A percentile compares a stretch with the other conserved stretches of the same genome.
These are phyloP conservation scores for Pomatorhinus ruficollis DNA, from an alignment of 2,113 vertebrate genomes.

Conservation along the genomic window DNA sequence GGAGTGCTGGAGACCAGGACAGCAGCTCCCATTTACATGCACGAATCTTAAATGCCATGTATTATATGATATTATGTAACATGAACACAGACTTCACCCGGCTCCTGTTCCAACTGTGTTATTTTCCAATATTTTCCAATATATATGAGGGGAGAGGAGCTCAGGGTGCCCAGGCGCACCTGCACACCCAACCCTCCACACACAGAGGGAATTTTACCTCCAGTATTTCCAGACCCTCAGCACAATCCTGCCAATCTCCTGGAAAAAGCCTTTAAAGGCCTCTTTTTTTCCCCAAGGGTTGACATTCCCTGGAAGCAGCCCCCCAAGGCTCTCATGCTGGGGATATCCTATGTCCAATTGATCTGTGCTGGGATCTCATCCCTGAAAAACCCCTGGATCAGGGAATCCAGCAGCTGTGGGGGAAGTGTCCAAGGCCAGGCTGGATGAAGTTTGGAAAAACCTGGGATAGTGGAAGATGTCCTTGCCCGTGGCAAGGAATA, in stretches of 20 bases:
- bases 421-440: neutral
- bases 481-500: neutral
- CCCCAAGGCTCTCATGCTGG: fast-evolving
- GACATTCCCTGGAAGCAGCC: neutral
- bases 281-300: neutral
- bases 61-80: neutral
- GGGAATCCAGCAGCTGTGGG: neutral
- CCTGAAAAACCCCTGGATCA: neutral
- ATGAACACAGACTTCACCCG: fast-evolving
- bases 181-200: neutral
- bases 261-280: neutral
- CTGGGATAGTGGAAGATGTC: neutral
- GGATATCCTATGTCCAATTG: neutral
- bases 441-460: neutral
- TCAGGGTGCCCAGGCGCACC: neutral
- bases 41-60: neutral
- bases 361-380: neutral
- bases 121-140: neutral
- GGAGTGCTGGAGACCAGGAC: neutral
- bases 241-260: neutral
- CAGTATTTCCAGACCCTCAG: neutral
- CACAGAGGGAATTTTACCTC: neutral
- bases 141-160: neutral
- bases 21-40: fast-evolving
- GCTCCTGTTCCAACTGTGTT: neutral